Evolutionary conservation across 2,888 invertebrate species (phyloP).

Genomic region (Catocala nupta): DNA sequence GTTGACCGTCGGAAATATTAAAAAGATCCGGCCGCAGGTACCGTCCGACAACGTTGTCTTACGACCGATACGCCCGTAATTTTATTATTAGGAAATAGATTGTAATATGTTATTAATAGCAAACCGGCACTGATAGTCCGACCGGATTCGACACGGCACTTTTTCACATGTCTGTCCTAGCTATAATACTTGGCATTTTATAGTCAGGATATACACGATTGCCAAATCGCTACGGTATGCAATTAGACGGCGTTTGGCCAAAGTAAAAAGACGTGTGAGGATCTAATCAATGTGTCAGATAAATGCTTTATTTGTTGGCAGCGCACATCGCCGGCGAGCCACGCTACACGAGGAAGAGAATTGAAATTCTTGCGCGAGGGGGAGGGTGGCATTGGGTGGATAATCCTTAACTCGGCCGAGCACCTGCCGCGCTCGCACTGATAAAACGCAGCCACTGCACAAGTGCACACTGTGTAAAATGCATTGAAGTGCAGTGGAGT

Average conservation of each 20-base stretch:
- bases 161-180: background rate
- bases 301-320: conserved; percentile 5
- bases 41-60: background rate
- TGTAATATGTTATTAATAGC: background rate
- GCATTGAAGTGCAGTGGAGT: conserved; percentile 4
- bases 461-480: background rate
- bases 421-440: conserved; percentile 1
- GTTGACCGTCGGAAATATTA: background rate
- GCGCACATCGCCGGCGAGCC: background rate
- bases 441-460: background rate
- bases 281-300: conserved; percentile 18
- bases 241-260: conserved; percentile 3
- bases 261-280: conserved; percentile 1
- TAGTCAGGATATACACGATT: background rate
- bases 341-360: conserved; percentile 3
- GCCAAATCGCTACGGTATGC: conserved; percentile 5
- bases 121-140: background rate
- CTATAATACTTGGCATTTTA: too few species aligned
- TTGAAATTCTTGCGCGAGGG: conserved; percentile 14
- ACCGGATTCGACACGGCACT: background rate
- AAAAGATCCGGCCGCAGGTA: conserved; percentile 7
- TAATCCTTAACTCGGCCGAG: background rate
- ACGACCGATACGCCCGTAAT: background rate
- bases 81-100: background rate
- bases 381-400: background rate